Conservation (phyloP, 2,113 vertebrate genomes). For the Boulengeromyrus knoepffleri region DNA sequence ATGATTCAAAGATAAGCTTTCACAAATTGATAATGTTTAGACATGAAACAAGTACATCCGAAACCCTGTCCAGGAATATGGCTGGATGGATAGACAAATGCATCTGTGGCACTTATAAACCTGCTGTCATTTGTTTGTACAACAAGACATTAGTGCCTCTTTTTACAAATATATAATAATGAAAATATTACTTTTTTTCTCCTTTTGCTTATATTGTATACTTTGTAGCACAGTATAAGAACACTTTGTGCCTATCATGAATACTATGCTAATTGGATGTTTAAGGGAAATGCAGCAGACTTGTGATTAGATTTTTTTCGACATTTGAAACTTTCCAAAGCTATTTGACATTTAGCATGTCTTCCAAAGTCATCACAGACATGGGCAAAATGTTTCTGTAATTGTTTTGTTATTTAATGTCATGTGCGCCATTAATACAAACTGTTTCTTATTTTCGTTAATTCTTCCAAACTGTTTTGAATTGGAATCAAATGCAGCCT, state of each 20-base stretch:
- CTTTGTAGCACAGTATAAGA: constrained; percentile 22
- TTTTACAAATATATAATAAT: constrained; percentile 20
- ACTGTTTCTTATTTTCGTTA: not conserved
- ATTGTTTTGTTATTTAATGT: not conserved
- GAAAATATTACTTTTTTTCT: constrained; percentile 56
- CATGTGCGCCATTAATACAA: not conserved
- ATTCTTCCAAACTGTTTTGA: constrained; percentile 8
- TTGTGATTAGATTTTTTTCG: constrained; percentile 32
- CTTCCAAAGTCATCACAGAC: constrained; percentile 31
- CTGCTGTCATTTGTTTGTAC: constrained; percentile 59
- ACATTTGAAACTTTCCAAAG: constrained; percentile 13
- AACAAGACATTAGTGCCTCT: constrained; percentile 75
- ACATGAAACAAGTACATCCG: constrained; percentile 29
- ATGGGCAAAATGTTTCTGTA: constrained; percentile 2
- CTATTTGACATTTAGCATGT: not conserved
- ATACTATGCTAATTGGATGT: constrained; percentile 41
- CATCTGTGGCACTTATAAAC: constrained; percentile 9
- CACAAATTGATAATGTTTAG: constrained; percentile 24
- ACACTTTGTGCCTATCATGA: constrained; percentile 41
- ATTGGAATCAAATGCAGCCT: constrained; percentile 27
- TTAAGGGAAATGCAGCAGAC: constrained; percentile 33
- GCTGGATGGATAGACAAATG: not conserved
- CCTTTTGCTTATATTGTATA: constrained; percentile 16
- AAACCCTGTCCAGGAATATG: not conserved
- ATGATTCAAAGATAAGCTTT: constrained; percentile 48